Evolutionary conservation across 2,113 vertebrate genomes (phyloP).

Genomic region (Oriolus oriolus): DNA sequence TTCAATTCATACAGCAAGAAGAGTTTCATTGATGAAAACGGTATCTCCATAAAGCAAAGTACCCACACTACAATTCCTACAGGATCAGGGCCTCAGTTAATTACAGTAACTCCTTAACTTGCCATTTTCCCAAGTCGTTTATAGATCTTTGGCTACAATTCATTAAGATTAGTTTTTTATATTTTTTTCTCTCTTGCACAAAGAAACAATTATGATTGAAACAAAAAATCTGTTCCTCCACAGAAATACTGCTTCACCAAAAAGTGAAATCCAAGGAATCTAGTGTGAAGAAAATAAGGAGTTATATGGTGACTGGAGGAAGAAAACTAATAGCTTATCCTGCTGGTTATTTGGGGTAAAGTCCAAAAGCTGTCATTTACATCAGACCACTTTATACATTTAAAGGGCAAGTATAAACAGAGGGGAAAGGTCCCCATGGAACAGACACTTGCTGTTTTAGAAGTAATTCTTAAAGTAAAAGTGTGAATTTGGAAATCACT

Average conservation of each 20-base stretch:
- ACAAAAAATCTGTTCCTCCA: neutral
- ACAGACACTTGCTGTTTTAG: neutral
- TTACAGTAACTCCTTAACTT: neutral
- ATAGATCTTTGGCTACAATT: neutral
- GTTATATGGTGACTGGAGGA: neutral
- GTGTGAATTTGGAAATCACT: neutral
- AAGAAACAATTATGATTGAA: neutral
- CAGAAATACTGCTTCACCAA: neutral
- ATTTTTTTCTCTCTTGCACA: neutral
- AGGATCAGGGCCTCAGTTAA: neutral
- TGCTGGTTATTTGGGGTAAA: neutral
- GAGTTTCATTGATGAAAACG: neutral
- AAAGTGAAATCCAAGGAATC: neutral
- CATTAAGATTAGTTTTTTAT: neutral
- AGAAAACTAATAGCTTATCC: neutral
- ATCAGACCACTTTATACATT: neutral
- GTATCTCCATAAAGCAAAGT: neutral
- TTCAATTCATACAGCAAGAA: neutral
- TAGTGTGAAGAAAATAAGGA: neutral
- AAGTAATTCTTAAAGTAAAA: neutral
- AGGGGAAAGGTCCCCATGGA: neutral
- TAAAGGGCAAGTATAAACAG: neutral
- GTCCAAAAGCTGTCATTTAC: neutral
- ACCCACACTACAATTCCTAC: neutral
- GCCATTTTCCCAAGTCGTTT: neutral